phyloP scores from a whole-genome alignment of 2,888 invertebrate genomes.

The Tenthredo scrophulariae region DNA sequence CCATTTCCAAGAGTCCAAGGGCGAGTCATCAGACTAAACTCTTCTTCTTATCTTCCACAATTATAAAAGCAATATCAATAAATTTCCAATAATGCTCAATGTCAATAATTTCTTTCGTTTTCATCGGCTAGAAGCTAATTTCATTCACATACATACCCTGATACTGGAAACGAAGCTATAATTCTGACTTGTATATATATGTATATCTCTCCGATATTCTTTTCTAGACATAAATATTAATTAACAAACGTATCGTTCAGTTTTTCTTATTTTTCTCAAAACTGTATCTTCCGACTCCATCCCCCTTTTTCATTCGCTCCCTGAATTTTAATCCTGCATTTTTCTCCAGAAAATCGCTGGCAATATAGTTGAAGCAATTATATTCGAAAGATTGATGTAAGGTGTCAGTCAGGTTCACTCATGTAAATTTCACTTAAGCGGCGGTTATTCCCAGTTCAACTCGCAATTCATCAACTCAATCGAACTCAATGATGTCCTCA shows the following conservation, averaged over 20 bases:
- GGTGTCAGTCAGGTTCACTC: background rate
- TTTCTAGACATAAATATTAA: too few species aligned
- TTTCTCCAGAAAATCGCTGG: background rate
- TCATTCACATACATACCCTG: background rate
- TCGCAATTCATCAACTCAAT: conserved; percentile 38
- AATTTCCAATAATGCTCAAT: too few species aligned
- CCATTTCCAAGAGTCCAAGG: too few species aligned
- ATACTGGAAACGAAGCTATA: too few species aligned
- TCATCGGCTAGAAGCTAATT: background rate
- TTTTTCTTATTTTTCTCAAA: background rate
- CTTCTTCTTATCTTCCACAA: background rate
- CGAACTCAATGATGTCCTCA: conserved; percentile 47
- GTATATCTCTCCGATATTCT: too few species aligned
- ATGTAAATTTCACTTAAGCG: background rate
- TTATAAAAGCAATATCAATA: background rate
- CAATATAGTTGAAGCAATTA: background rate
- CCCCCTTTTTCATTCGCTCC: background rate
- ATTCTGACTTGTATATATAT: too few species aligned
- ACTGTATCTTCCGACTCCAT: background rate
- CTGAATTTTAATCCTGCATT: background rate
- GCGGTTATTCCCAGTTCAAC: conserved; percentile 22
- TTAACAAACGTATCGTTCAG: too few species aligned
- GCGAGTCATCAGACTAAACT: too few species aligned
- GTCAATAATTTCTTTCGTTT: too few species aligned
- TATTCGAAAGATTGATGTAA: background rate